Evolutionary conservation across 2,797 vertebrate species (phyloP), one percentile per base, ranked within the genome.

Genomic region (Dendrocincla fuliginosa): DNA sequence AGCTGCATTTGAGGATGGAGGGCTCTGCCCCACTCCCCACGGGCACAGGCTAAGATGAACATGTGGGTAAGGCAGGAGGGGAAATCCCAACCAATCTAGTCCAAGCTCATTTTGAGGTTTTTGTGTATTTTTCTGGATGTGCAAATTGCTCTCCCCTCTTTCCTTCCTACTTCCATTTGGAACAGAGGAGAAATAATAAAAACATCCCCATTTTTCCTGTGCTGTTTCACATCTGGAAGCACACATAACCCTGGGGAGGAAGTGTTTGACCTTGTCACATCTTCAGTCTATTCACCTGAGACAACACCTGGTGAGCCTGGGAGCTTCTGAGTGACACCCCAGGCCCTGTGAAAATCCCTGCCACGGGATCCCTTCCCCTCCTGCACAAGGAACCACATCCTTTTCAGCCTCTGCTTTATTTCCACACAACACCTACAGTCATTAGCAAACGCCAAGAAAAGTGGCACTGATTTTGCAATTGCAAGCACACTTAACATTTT

Each of bases 401-500:
- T 64, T 77, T 23, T 64, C 89, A 56, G 10, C 18, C n/a, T n/a
- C 6, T 20, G 32, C 55, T 67, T 76, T 63, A 30, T 67, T 60
- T 55, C 57, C 49, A 55, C 53, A 32, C 57, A 50, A 24, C 55
- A 25, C 47, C 53, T 64, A 32, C 33, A 91, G 30, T 39, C 88
- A 89, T 86, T 49, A 90, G 47, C 67, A 94, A 90, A 91, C 49
- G 65, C 56, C 9, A 30, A 79, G 87, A 47, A 79, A 84, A 78
- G 76, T 22, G 24, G 46, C 59, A 8, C 63, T 80, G 63, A 56
- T 91, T 96, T 91, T 94, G 63, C 86, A 79, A 46, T 37, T 33
- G 32, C 20, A 37, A 92, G 77, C 71, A 42, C 20, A 59, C 83
- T 92, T 93, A 94, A 89, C 83, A 57, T 95, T 97, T 97, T 94